phyloP scores from a whole-genome alignment of 2,888 invertebrate genomes.

The Eristalis tenax region DNA sequence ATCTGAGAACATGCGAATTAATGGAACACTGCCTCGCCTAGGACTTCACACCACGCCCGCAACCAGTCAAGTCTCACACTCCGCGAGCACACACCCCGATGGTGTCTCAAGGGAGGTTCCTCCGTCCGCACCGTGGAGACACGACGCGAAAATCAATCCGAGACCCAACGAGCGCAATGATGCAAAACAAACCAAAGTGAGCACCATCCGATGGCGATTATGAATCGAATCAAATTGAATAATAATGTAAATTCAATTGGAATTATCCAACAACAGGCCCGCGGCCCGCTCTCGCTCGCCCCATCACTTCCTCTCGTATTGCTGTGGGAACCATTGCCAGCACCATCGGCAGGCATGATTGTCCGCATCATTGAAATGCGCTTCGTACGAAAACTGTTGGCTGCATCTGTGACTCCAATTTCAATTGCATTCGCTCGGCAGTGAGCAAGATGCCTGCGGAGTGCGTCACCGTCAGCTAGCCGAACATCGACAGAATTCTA shows the following conservation, averaged over 20 bases:
- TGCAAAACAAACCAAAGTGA: background rate
- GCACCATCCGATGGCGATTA: conserved; percentile 44
- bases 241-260: conserved; percentile 63
- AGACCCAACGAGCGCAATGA: background rate
- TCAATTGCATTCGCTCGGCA: conserved; percentile 50
- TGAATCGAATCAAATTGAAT: conserved; percentile 56
- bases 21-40: too few species aligned
- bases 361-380: conserved; percentile 43
- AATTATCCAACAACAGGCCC: conserved; percentile 51
- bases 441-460: conserved; percentile 39
- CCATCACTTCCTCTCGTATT: conserved; percentile 59
- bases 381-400: conserved; percentile 44
- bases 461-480: conserved; percentile 55
- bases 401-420: conserved; percentile 66
- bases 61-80: too few species aligned
- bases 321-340: background rate
- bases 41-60: too few species aligned
- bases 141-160: too few species aligned
- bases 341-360: background rate
- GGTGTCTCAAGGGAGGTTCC: background rate
- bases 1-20: too few species aligned
- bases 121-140: background rate
- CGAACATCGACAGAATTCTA: conserved; percentile 52
- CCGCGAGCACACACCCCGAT: background rate
- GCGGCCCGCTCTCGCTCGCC: background rate